Conservation (phyloP, 2,113 vertebrate species). For the Esox niger region DNA sequence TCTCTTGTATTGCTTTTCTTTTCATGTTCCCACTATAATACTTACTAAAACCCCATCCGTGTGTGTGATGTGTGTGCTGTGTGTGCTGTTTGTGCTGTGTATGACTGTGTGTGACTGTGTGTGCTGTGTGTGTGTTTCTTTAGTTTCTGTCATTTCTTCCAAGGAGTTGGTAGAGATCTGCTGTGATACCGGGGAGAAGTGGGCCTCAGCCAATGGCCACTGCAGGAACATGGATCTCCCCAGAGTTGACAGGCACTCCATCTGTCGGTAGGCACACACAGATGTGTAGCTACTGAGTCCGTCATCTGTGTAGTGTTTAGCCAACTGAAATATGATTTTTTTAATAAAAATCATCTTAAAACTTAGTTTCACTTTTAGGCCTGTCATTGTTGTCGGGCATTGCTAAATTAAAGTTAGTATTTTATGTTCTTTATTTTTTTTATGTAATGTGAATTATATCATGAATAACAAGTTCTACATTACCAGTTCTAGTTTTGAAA, state of each 20-base stretch:
- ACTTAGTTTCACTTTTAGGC: too few relatives aligned
- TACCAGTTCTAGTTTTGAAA: background rate
- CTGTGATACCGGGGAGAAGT: constrained; percentile 87
- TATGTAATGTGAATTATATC: background rate
- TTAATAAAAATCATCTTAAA: too few relatives aligned
- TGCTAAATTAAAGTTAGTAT: background rate
- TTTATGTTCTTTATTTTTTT: background rate
- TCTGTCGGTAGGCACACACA: constrained; percentile 80
- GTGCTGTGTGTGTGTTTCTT: constrained; percentile 17
- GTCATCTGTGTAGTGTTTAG: too few relatives aligned
- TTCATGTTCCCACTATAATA: background rate
- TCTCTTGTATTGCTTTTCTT: background rate
- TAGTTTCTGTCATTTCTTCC: constrained; percentile 82
- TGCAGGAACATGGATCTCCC: constrained; percentile 79
- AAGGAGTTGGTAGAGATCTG: constrained; percentile 84
- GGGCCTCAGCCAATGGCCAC: constrained; percentile 83
- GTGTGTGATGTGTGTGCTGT: constrained; percentile 15
- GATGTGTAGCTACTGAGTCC: too few relatives aligned
- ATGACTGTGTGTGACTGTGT: constrained; percentile 14
- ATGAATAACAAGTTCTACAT: background rate
- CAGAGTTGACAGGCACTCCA: constrained; percentile 66
- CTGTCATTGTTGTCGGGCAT: too few relatives aligned
- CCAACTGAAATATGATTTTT: too few relatives aligned
- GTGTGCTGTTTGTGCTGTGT: constrained; percentile 26
- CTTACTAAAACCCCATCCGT: background rate